Conservation (phyloP, 2,888 invertebrate species). For the Balanococcus diminutus region DNA sequence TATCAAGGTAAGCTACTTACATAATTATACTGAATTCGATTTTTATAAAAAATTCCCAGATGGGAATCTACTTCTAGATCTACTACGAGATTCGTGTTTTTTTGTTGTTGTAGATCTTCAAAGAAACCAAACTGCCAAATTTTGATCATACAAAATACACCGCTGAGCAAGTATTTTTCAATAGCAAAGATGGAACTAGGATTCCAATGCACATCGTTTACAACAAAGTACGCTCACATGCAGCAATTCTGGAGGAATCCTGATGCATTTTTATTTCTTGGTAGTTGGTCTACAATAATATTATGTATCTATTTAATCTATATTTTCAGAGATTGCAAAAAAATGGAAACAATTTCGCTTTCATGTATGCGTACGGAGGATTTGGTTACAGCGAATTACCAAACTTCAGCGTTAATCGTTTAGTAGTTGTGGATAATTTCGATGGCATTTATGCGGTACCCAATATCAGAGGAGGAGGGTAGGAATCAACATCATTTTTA, state of each 20-base stretch:
- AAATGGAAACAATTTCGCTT: slow-evolving; percentile 78
- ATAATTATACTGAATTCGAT: background rate
- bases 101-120: slow-evolving; percentile 69
- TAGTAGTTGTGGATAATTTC: slow-evolving; percentile 88
- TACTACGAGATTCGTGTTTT: background rate
- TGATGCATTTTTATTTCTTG: too few relatives aligned
- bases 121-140: slow-evolving; percentile 84
- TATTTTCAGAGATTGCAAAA: slow-evolving; percentile 68
- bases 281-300: too few relatives aligned
- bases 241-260: too few relatives aligned
- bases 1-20: slow-evolving; percentile 65
- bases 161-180: slow-evolving; percentile 87
- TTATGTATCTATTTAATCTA: too few relatives aligned
- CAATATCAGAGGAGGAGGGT: slow-evolving; percentile 96
- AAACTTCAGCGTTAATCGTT: slow-evolving; percentile 82
- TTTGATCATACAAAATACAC: slow-evolving; percentile 80
- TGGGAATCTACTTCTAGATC: too few relatives aligned
- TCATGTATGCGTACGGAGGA: slow-evolving; percentile 96
- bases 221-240: slow-evolving; percentile 71
- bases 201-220: slow-evolving; percentile 95
- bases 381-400: slow-evolving; percentile 93
- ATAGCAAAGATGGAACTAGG: slow-evolving; percentile 89
- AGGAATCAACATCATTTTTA: too few relatives aligned
- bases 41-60: background rate
- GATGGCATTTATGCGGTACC: slow-evolving; percentile 90